Percentiles rank a stretch among this genome's conserved stretches.
These are phyloP conservation scores for Alcedo atthis DNA, from an alignment of 2,797 vertebrate species.

Conservation along the genomic window DNA sequence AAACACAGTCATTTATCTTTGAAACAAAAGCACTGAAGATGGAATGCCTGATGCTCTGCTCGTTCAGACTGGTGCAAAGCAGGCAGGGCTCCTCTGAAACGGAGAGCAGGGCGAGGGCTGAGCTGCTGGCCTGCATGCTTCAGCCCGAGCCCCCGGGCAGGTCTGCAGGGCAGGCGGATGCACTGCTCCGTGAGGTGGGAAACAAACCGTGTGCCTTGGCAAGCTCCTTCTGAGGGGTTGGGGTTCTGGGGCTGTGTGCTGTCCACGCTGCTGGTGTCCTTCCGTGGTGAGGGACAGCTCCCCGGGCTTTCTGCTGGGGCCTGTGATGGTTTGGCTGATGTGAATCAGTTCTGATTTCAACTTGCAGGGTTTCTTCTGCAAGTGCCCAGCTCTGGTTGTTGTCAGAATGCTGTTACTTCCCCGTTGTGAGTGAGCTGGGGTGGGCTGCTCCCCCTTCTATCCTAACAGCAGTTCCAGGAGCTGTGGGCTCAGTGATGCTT, in stretches of 20 bases:
- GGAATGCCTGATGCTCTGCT: conserved; percentile 15
- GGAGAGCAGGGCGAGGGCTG: not conserved
- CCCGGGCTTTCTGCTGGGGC: not conserved
- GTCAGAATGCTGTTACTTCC: not conserved
- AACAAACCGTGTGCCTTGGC: not conserved
- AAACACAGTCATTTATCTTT: conserved; percentile 56
- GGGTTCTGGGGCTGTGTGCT: not conserved
- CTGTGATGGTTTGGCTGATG: not conserved
- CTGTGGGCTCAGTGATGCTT: not conserved
- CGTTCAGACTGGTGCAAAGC: not conserved
- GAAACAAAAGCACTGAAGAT: conserved; percentile 48
- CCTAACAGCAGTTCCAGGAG: not conserved
- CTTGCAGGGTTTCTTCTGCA: not conserved
- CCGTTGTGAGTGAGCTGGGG: not conserved
- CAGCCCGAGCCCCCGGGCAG: not conserved
- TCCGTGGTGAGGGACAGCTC: not conserved
- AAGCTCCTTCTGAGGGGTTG: not conserved
- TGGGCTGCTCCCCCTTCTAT: not conserved
- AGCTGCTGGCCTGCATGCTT: not conserved
- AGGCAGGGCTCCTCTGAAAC: not conserved
- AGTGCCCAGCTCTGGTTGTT: not conserved
- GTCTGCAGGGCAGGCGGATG: not conserved
- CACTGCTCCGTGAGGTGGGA: not conserved
- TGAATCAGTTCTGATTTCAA: not conserved
- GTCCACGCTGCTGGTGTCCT: not conserved